Percentiles rank a stretch among this genome's conserved stretches.
These are phyloP conservation scores for Hestina assimilis DNA, from an alignment of 1,140 invertebrate species.

Conservation along the genomic window DNA sequence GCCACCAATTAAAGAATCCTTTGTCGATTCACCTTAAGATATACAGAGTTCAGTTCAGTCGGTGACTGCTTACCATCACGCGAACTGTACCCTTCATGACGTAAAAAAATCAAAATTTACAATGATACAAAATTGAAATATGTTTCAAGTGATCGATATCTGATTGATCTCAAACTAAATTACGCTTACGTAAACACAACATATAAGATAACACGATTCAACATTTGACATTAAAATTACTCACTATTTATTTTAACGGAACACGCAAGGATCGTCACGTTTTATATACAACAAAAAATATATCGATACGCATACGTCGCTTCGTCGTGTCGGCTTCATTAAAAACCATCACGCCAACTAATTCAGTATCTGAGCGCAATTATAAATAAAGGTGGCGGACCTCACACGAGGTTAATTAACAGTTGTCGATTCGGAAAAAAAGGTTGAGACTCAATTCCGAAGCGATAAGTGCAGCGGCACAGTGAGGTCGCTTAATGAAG, in stretches of 20 bases:
- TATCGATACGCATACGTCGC: not conserved
- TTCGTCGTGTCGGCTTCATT: not conserved
- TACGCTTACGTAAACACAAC: too few species aligned
- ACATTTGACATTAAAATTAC: slow-evolving; percentile 1
- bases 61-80: too few species aligned
- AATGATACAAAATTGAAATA: too few species aligned
- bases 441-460: not conserved
- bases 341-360: slow-evolving; percentile 14
- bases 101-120: too few species aligned
- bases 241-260: not conserved
- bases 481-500: slow-evolving; percentile 37
- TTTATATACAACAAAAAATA: not conserved
- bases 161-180: too few species aligned
- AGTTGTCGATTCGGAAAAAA: slow-evolving; percentile 35
- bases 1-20: too few species aligned
- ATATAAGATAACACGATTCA: not conserved
- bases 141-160: too few species aligned
- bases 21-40: too few species aligned
- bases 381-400: slow-evolving; percentile 34
- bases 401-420: slow-evolving; percentile 42
- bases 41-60: too few species aligned
- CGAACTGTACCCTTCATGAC: too few species aligned
- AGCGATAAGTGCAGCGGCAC: slow-evolving; percentile 5
- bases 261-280: slow-evolving; percentile 1
- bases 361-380: slow-evolving; percentile 27